A percentile compares a stretch with the other conserved stretches of the same genome.
These are phyloP conservation scores for Lordiphosa collinella DNA, from an alignment of 1,140 invertebrate genomes.

Conservation along the genomic window DNA sequence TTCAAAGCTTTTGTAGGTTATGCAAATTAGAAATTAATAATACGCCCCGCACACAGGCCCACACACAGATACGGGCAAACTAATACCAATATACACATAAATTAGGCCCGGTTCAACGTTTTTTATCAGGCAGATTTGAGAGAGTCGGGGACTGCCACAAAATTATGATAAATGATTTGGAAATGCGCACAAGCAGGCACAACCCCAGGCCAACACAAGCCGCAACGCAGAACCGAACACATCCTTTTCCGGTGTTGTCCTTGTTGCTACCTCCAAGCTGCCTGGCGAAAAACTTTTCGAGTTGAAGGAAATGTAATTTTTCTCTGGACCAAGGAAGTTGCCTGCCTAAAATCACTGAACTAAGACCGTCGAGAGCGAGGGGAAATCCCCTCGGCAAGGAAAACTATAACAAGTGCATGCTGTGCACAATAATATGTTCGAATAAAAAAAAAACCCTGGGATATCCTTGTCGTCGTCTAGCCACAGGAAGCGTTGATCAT, in stretches of 20 bases:
- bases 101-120: constrained; percentile 72
- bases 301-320: constrained; percentile 73
- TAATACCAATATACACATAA: constrained; percentile 72
- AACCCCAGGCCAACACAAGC: constrained; percentile 28
- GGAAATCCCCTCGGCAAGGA: constrained; percentile 15
- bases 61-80: constrained; percentile 22
- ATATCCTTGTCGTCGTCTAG: constrained; percentile 40
- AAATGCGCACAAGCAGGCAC: constrained; percentile 69
- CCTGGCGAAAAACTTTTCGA: constrained; percentile 64
- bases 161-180: constrained; percentile 77
- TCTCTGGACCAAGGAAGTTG: constrained; percentile 47
- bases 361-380: constrained; percentile 52
- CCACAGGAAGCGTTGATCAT: constrained; percentile 70
- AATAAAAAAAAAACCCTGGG: constrained; percentile 11
- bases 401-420: constrained; percentile 61
- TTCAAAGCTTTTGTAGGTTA: constrained; percentile 75
- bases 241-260: constrained; percentile 66
- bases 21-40: constrained; percentile 77
- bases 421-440: constrained; percentile 42
- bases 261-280: constrained; percentile 15
- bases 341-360: constrained; percentile 71
- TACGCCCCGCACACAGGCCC: constrained; percentile 37
- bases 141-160: constrained; percentile 57
- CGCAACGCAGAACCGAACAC: constrained; percentile 75
- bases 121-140: constrained; percentile 55